Base-by-base conservation (phyloP, 2,113 vertebrate genomes). In the Nerophis lumbriciformis region DNA sequence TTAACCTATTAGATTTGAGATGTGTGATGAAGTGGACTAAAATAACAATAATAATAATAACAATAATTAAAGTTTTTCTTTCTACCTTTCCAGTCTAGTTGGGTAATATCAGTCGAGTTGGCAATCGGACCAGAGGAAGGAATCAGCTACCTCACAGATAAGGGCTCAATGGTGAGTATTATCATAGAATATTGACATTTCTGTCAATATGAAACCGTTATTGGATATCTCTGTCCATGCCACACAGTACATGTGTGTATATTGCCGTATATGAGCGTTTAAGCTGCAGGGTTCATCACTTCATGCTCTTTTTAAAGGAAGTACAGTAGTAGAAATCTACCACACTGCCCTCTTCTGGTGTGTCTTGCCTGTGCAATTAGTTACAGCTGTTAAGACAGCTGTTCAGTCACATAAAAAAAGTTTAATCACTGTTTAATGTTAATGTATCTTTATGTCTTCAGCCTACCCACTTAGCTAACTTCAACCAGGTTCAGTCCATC, bases 91-190 rank as follows among this genome's bases (percentile, higher is more conserved):
- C 6, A 99, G 97, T 97, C 95, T 69, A 98, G 96, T 82, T 99
- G 96, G 97, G 93, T 98, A 77, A 97, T 99, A 84, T 94, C 96
- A 1, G 97, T 99, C 68, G 96, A 99, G 63, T 78, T 99, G 79
- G 97, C 95, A 3, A 99, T 99, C 0, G 97, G 97, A 71, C 97
- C 97, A 0, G 97, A 99, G 83, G 96, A 98, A 85, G 97, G 97
- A 69, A 97, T 99, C 91, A 99, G 97, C 88, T 98, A 99, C 90
- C 93, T 99, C 81, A 99, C 96, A 47, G 96, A 99, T 89, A 99
- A 99, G 84, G 95, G 95, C 82, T 98, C 93, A 60, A 96, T 83
- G 50, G 97, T 99, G 83, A 94, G 94, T 91, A 57, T 28, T 11
- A 2, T 36, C 28, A 21, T 8, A 28, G n/a, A 7, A 16, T 69